Conservation (phyloP, 2,888 invertebrate genomes). For the Ctena decussata region DNA sequence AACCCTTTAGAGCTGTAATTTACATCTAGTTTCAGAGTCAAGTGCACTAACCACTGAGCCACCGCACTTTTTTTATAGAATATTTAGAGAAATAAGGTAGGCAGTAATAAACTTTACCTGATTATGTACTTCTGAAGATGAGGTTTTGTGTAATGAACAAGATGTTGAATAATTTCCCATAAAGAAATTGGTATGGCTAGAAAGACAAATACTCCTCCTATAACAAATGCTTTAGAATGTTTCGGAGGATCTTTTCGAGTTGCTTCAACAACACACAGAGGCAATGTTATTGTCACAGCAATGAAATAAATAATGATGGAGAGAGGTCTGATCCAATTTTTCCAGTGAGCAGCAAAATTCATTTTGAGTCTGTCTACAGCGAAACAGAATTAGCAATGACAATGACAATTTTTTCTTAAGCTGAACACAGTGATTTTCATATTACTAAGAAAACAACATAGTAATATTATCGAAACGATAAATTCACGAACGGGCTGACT, state of each 20-base stretch:
- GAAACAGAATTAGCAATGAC: too few species aligned
- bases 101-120: constrained; percentile 89
- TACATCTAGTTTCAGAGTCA: too few species aligned
- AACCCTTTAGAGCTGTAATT: too few species aligned
- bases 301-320: constrained; percentile 93
- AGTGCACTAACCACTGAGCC: too few species aligned
- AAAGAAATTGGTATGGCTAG: constrained; percentile 96
- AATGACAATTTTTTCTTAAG: too few species aligned
- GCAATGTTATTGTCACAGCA: constrained; percentile 94
- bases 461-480: too few species aligned
- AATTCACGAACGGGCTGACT: too few species aligned
- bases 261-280: constrained; percentile 93
- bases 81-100: too few species aligned
- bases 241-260: constrained; percentile 91
- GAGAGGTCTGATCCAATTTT: constrained; percentile 96
- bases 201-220: constrained; percentile 97
- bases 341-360: constrained; percentile 89
- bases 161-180: constrained; percentile 98
- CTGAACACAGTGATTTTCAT: too few species aligned
- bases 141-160: constrained; percentile 97
- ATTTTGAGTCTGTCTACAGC: too few species aligned
- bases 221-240: constrained; percentile 92
- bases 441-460: too few species aligned
- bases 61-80: too few species aligned
- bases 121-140: constrained; percentile 97